Percentiles rank a stretch among this genome's conserved stretches.
Evolutionary conservation across 2,113 vertebrate species (phyloP).

Genomic region (Cebus imitator): DNA sequence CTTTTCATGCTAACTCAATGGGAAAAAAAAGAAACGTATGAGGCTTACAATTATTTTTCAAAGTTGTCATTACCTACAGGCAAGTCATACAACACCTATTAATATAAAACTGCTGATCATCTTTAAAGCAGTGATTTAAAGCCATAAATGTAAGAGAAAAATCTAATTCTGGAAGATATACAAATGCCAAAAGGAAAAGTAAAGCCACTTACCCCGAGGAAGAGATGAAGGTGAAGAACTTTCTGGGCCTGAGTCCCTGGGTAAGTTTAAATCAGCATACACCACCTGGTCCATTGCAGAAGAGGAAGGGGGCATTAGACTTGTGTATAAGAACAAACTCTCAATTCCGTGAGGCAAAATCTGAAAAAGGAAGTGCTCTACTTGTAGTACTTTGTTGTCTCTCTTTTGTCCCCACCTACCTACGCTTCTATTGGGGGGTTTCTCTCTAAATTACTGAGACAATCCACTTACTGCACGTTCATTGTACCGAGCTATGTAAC

Average conservation of each 20-base stretch:
- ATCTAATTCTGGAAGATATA: background rate
- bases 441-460: background rate
- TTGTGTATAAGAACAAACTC: background rate
- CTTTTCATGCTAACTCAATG: background rate
- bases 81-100: background rate
- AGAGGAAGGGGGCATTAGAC: background rate
- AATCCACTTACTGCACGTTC: background rate
- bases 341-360: background rate
- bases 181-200: background rate
- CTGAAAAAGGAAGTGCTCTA: background rate
- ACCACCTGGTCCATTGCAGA: background rate
- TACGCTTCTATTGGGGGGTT: background rate
- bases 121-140: background rate
- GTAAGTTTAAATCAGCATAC: slow-evolving; percentile 48
- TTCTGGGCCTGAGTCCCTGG: background rate
- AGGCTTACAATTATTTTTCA: background rate
- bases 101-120: background rate
- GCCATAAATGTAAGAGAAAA: background rate
- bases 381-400: background rate
- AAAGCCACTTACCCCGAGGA: slow-evolving; percentile 51
- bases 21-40: background rate
- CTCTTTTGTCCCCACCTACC: background rate
- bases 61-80: background rate
- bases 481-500: background rate
- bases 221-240: background rate